phyloP scores from a whole-genome alignment of 2,888 invertebrate genomes.

The Parochlus steinenii region DNA sequence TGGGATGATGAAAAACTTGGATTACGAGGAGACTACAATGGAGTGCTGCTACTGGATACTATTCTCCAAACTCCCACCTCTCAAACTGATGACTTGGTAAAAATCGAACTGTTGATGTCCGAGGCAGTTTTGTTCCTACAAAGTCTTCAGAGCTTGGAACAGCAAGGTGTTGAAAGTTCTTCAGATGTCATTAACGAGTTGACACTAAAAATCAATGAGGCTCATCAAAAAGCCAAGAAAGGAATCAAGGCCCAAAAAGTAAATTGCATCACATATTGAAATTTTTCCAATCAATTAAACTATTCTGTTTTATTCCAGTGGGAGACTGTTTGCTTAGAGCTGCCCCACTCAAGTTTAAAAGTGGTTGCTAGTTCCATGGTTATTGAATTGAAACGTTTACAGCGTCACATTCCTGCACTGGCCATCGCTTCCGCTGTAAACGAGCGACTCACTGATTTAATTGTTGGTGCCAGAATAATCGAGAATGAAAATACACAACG shows the following conservation, averaged over 20 bases:
- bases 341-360: slow-evolving; percentile 64
- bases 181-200: slow-evolving; percentile 61
- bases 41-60: slow-evolving; percentile 74
- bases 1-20: slow-evolving; percentile 70
- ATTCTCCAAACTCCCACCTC: slow-evolving; percentile 69
- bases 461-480: slow-evolving; percentile 32
- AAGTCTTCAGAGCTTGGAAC: slow-evolving; percentile 55
- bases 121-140: slow-evolving; percentile 77
- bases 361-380: slow-evolving; percentile 65
- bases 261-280: slow-evolving; percentile 18
- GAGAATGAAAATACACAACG: slow-evolving; percentile 30
- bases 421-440: slow-evolving; percentile 80
- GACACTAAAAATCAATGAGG: slow-evolving; percentile 53
- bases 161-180: slow-evolving; percentile 60
- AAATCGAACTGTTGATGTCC: slow-evolving; percentile 69
- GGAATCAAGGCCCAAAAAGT: slow-evolving; percentile 86
- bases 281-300: slow-evolving; percentile 10
- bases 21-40: slow-evolving; percentile 79
- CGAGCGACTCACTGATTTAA: slow-evolving; percentile 66
- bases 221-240: slow-evolving; percentile 55
- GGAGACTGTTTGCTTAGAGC: slow-evolving; percentile 73
- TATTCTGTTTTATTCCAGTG: slow-evolving; percentile 42
- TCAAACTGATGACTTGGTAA: slow-evolving; percentile 60
- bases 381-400: slow-evolving; percentile 64
- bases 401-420: slow-evolving; percentile 67